phyloP scores from a whole-genome alignment of 2,888 invertebrate genomes.

The Eristalis intricaria region DNA sequence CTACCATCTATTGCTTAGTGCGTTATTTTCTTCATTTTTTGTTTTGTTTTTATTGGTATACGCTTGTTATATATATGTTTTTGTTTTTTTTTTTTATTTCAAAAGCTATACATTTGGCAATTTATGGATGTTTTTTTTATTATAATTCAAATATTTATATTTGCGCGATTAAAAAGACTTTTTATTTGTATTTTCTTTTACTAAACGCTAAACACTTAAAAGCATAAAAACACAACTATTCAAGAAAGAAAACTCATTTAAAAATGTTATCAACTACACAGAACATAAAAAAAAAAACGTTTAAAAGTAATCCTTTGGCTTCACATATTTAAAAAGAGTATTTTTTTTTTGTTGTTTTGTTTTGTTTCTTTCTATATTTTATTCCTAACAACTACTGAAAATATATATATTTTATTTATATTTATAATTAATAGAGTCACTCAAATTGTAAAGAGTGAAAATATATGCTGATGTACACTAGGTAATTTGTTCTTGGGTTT shows the following conservation, averaged over 20 bases:
- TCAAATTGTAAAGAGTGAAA: slow-evolving; percentile 60
- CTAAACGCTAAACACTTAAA: slow-evolving; percentile 70
- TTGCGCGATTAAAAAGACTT: slow-evolving; percentile 58
- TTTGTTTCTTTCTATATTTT: slow-evolving; percentile 23
- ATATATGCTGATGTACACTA: slow-evolving; percentile 63
- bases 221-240: slow-evolving; percentile 71
- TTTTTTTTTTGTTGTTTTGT: slow-evolving; percentile 37
- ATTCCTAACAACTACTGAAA: slow-evolving; percentile 68
- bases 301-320: slow-evolving; percentile 71
- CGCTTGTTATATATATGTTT: slow-evolving; percentile 73
- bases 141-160: slow-evolving; percentile 59
- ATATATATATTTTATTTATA: slow-evolving; percentile 55
- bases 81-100: slow-evolving; percentile 77
- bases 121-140: slow-evolving; percentile 79
- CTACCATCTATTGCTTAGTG: slow-evolving; percentile 71
- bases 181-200: slow-evolving; percentile 41
- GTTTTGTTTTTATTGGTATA: slow-evolving; percentile 75
- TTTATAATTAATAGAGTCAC: slow-evolving; percentile 50
- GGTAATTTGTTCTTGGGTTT: slow-evolving; percentile 44
- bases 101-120: slow-evolving; percentile 82
- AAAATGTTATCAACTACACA: slow-evolving; percentile 57
- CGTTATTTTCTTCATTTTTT: slow-evolving; percentile 70
- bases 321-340: slow-evolving; percentile 68
- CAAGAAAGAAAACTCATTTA: slow-evolving; percentile 16
- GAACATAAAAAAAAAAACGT: slow-evolving; percentile 50